phyloP scores from a whole-genome alignment of 2,113 vertebrate species.

The Mormoops blainvillei region DNA sequence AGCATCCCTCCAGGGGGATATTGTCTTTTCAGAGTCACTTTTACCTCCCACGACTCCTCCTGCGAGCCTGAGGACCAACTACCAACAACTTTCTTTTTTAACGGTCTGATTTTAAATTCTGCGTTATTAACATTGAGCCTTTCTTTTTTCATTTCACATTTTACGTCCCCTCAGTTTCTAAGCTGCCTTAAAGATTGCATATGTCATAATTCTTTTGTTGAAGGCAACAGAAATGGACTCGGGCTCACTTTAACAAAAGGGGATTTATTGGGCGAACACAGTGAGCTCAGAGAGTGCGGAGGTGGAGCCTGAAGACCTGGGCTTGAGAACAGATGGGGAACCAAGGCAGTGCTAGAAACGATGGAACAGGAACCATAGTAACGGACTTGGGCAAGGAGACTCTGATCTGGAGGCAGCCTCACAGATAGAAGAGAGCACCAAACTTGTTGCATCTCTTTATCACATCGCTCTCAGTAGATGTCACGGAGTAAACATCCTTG shows the following conservation, averaged over 20 bases:
- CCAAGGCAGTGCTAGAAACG: not conserved
- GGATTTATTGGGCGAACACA: conserved; percentile 2
- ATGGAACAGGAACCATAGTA: not conserved
- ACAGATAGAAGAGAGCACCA: not conserved
- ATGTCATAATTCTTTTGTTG: not conserved
- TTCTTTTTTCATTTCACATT: conserved; percentile 14
- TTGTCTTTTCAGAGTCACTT: not conserved
- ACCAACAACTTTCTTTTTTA: not conserved
- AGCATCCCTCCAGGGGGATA: not conserved
- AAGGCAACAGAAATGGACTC: not conserved
- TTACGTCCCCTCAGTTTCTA: conserved; percentile 21
- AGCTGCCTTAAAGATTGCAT: conserved; percentile 1
- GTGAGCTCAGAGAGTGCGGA: not conserved
- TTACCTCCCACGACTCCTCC: not conserved
- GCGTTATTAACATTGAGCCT: not conserved
- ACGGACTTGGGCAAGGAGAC: not conserved
- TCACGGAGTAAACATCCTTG: not conserved
- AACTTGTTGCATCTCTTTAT: not conserved
- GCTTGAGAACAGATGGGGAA: not conserved
- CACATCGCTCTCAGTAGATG: not conserved
- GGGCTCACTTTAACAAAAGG: not conserved
- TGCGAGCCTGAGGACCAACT: not conserved
- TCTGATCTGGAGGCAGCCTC: not conserved
- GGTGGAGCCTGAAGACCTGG: not conserved
- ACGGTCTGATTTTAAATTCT: conserved; percentile 25